A percentile compares a stretch with the other conserved stretches of the same genome.
Conservation (phyloP, 2,888 invertebrate species). For the Harmothoe impar region DNA sequence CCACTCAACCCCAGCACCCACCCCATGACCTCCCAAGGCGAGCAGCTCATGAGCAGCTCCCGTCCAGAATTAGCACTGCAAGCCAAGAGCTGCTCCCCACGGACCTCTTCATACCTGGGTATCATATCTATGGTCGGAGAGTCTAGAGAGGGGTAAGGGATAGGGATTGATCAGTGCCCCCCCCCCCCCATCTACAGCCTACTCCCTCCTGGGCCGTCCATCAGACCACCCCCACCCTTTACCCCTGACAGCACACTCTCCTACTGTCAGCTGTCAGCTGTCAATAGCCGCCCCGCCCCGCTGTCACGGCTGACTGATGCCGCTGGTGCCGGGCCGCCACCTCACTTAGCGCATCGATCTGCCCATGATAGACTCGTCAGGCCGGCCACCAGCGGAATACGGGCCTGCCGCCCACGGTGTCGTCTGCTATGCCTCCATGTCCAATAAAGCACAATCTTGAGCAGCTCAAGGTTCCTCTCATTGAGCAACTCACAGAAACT, state of each 20-base stretch:
- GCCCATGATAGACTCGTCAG: constrained; percentile 6
- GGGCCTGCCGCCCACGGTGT: not conserved
- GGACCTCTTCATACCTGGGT: no score
- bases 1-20: no score
- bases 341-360: constrained; percentile 19
- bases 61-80: no score
- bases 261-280: not conserved
- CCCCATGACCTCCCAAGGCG: no score
- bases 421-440: not conserved
- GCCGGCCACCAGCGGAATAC: not conserved
- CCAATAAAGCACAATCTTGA: no score
- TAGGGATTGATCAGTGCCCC: not conserved
- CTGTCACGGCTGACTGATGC: constrained; percentile 39
- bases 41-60: no score
- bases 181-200: not conserved
- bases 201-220: not conserved
- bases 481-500: no score
- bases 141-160: no score
- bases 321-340: not conserved
- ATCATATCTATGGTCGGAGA: no score
- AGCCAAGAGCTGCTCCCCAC: no score
- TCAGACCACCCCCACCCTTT: not conserved
- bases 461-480: no score
- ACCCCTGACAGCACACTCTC: not conserved
- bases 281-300: not conserved